Percentiles rank a stretch among this genome's conserved stretches.
Evolutionary conservation across 2,113 vertebrate genomes (phyloP).

Genomic region (Osmerus mordax): DNA sequence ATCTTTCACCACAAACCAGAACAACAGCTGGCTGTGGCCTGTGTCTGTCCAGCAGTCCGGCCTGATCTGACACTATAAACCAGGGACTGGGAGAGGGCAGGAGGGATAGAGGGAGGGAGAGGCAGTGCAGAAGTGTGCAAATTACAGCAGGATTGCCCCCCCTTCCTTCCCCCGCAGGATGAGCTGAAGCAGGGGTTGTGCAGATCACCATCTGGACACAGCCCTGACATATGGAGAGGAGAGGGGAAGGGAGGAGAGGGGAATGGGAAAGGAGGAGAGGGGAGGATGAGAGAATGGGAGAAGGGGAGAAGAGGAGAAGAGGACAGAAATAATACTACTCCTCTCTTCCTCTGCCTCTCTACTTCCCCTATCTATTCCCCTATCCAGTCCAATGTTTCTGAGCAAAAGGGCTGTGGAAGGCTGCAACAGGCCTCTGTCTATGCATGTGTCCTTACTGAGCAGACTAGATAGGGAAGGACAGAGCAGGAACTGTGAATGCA

Average conservation of each 20-base stretch:
- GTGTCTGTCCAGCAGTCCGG: not conserved
- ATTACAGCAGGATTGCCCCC: conserved; percentile 64
- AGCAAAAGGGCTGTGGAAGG: too few relatives aligned
- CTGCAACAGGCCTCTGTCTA: too few relatives aligned
- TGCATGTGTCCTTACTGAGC: too few relatives aligned
- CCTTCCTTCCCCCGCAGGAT: conserved; percentile 40
- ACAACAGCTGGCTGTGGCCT: conserved; percentile 60
- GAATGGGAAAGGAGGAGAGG: conserved; percentile 2
- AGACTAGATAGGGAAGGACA: too few relatives aligned
- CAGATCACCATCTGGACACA: conserved; percentile 72
- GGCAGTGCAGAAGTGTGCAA: conserved; percentile 68
- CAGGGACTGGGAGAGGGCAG: conserved; percentile 44
- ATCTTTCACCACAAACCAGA: conserved; percentile 52
- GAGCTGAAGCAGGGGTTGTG: conserved; percentile 63
- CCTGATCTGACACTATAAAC: conserved; percentile 28
- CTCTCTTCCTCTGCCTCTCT: conserved; percentile 6
- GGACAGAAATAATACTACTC: not conserved
- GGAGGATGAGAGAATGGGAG: conserved; percentile 9
- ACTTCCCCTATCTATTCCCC: not conserved
- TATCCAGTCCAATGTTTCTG: not conserved
- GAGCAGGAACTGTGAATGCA: too few relatives aligned
- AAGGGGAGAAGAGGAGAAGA: not conserved
- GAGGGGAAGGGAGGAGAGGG: conserved; percentile 38
- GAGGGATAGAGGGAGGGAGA: conserved; percentile 50
- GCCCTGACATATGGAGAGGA: conserved; percentile 71